These are phyloP conservation scores for Drosophila leonis DNA, from an alignment of 2,888 invertebrate genomes.

Conservation along the genomic window DNA sequence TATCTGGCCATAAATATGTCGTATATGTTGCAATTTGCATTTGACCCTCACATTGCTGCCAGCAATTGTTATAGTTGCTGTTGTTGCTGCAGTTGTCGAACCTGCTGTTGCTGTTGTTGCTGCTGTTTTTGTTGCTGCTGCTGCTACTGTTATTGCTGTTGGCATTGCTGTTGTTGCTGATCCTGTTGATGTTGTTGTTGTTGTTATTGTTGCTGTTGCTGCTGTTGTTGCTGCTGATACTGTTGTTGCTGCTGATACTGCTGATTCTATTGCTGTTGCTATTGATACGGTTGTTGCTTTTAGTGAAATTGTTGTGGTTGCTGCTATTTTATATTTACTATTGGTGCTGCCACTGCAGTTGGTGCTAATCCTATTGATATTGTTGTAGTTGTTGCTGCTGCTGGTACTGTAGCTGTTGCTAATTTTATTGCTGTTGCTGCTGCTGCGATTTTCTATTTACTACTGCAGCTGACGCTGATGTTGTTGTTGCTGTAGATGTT, in stretches of 20 bases:
- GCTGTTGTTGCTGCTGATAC: not conserved
- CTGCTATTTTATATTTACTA: not conserved
- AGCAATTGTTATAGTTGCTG: slow-evolving; percentile 37
- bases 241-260: slow-evolving; percentile 2
- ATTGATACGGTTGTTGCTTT: not conserved
- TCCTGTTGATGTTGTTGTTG: slow-evolving; percentile 44
- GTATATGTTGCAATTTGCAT: slow-evolving; percentile 76
- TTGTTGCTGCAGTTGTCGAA: slow-evolving; percentile 9
- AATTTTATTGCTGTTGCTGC: not conserved
- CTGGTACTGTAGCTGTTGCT: not conserved
- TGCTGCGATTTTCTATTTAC: not conserved
- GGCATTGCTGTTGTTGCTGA: not conserved
- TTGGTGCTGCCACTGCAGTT: not conserved
- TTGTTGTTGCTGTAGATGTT: slow-evolving; percentile 19
- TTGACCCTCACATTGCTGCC: slow-evolving; percentile 66
- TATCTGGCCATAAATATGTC: slow-evolving; percentile 30
- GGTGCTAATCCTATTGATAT: not conserved
- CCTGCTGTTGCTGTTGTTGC: not conserved
- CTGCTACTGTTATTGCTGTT: not conserved
- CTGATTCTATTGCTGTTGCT: not conserved
- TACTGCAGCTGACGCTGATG: not conserved
- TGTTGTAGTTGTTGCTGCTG: not conserved
- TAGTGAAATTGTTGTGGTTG: slow-evolving; percentile 8
- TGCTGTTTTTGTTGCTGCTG: not conserved
- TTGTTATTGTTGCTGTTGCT: slow-evolving; percentile 3